These are phyloP conservation scores for Anastrepha obliqua DNA, from an alignment of 1,140 invertebrate species.

Conservation along the genomic window DNA sequence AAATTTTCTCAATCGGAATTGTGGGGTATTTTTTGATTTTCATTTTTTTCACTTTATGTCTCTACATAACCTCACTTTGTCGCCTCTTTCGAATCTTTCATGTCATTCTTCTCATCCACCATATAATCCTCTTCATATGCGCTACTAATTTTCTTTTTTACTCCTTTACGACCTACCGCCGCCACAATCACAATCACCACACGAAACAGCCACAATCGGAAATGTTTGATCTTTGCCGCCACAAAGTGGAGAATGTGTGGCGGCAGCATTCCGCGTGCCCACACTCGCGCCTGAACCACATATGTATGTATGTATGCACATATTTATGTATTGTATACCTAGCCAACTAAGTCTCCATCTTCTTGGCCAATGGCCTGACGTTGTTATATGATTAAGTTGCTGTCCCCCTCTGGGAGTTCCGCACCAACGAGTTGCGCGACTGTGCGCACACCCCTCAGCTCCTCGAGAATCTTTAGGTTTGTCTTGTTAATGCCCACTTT, in stretches of 20 bases:
- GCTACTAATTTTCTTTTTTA: conserved; percentile 47
- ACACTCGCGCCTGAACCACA: conserved; percentile 2
- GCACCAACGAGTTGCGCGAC: background rate
- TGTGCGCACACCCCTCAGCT: background rate
- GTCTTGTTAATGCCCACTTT: conserved; percentile 51
- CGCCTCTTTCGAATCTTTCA: conserved; percentile 29
- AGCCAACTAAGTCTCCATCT: no score
- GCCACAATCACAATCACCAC: conserved; percentile 25
- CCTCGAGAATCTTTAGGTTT: conserved; percentile 31
- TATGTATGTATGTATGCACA: background rate
- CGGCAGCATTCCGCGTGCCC: conserved; percentile 57
- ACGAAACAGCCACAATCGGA: conserved; percentile 44
- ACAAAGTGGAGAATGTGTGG: conserved; percentile 62
- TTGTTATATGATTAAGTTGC: conserved; percentile 70
- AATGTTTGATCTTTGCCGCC: conserved; percentile 46
- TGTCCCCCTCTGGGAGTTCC: conserved; percentile 58
- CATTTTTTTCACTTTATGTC: background rate
- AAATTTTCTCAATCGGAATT: no score
- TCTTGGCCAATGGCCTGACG: conserved; percentile 71
- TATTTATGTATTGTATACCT: background rate
- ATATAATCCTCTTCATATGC: conserved; percentile 50
- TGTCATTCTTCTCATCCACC: conserved; percentile 32
- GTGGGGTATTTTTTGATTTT: background rate
- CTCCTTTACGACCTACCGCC: conserved; percentile 50
- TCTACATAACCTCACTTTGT: conserved; percentile 19